A percentile compares a stretch with the other conserved stretches of the same genome.
Evolutionary conservation across 1,140 invertebrate genomes (phyloP).

Genomic region (Euura saliciscinereae): DNA sequence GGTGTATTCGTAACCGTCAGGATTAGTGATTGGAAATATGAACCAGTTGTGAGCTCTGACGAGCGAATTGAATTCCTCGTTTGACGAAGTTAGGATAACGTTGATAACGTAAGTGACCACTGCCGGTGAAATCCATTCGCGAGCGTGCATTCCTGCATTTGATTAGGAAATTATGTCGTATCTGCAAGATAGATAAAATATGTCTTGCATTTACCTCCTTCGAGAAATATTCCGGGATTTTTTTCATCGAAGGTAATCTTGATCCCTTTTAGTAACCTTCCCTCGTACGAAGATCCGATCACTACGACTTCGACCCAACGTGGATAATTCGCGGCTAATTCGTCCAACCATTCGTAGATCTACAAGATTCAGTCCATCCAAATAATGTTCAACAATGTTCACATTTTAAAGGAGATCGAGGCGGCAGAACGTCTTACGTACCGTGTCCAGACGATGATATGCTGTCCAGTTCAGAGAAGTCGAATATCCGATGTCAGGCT

Average conservation of each 20-base stretch:
- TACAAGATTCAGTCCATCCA: conserved; percentile 28
- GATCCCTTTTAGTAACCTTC: conserved; percentile 59
- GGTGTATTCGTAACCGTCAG: conserved; percentile 65
- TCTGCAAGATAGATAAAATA: not conserved
- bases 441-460: conserved; percentile 21
- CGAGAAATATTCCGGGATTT: conserved; percentile 30
- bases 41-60: conserved; percentile 55
- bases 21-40: conserved; percentile 64
- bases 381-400: not conserved
- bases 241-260: conserved; percentile 53
- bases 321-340: conserved; percentile 54
- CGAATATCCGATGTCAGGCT: not conserved
- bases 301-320: conserved; percentile 50
- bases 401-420: too few species aligned
- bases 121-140: conserved; percentile 68
- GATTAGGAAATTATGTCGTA: too few species aligned
- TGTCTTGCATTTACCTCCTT: conserved; percentile 24
- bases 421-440: not conserved
- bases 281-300: conserved; percentile 57
- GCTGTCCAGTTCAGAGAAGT: conserved; percentile 19
- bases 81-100: conserved; percentile 43
- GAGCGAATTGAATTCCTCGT: not conserved
- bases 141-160: conserved; percentile 53
- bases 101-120: conserved; percentile 58
- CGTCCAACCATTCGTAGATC: conserved; percentile 62